phyloP scores from a whole-genome alignment of 1,140 invertebrate species.

The Rhysida immarginata region DNA sequence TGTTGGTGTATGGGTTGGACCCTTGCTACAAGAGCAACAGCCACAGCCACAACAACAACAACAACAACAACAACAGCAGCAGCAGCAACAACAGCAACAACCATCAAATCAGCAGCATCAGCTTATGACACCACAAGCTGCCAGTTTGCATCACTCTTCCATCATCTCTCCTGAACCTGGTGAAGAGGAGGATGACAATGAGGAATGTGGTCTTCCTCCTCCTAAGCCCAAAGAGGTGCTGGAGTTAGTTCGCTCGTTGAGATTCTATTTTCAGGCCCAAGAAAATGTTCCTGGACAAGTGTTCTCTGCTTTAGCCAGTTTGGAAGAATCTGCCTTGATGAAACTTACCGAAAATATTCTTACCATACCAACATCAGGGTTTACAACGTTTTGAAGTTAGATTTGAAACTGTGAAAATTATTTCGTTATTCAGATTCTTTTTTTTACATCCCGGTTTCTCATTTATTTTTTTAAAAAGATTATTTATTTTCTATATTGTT shows the following conservation, averaged over 20 bases:
- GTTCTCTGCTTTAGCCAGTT: slow-evolving; percentile 1
- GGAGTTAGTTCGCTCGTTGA: not conserved
- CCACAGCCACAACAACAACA: not conserved
- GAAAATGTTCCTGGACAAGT: slow-evolving; percentile 6
- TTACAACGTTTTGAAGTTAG: not conserved
- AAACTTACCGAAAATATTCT: slow-evolving; percentile 1
- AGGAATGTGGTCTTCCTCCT: not conserved
- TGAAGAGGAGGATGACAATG: not conserved
- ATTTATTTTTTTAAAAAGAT: too few relatives aligned
- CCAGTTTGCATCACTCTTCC: too few relatives aligned
- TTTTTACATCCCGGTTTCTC: too few relatives aligned
- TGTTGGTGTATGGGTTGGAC: not conserved
- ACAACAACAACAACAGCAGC: not conserved
- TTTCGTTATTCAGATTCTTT: too few relatives aligned
- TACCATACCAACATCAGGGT: not conserved
- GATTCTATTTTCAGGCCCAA: slow-evolving; percentile 2
- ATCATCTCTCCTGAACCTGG: not conserved
- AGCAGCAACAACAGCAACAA: not conserved
- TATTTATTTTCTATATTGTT: too few relatives aligned
- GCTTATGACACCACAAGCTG: too few relatives aligned
- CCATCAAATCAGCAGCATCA: too few relatives aligned
- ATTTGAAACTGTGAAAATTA: too few relatives aligned
- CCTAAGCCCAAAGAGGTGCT: slow-evolving; percentile 1
- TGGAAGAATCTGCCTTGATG: not conserved
- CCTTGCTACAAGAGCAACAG: not conserved